These are phyloP conservation scores for Agrotis puta DNA, from an alignment of 2,888 invertebrate genomes.

Conservation along the genomic window DNA sequence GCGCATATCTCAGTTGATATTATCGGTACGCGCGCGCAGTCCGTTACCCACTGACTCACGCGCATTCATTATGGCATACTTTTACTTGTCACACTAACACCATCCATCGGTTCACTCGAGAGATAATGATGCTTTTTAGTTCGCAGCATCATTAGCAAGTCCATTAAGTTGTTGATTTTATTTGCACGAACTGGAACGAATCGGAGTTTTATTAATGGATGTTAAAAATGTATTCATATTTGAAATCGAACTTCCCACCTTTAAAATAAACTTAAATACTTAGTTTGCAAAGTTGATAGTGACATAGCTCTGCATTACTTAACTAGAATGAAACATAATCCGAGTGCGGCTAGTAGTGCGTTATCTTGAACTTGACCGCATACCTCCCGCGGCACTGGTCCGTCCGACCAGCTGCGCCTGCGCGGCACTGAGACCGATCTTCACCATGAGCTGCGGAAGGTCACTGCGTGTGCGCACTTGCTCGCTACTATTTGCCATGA, in stretches of 20 bases:
- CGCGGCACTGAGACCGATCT: constrained; percentile 15
- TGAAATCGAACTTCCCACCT: background rate
- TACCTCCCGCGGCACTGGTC: background rate
- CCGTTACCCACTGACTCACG: constrained; percentile 57
- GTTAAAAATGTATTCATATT: constrained; percentile 8
- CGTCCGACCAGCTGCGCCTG: constrained; percentile 20
- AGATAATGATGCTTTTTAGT: constrained; percentile 30
- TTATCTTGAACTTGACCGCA: constrained; percentile 64
- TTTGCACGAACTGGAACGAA: constrained; percentile 21
- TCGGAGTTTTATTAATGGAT: constrained; percentile 1
- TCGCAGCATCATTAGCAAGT: constrained; percentile 3
- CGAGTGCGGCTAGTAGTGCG: constrained; percentile 25
- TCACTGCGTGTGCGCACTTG: constrained; percentile 4
- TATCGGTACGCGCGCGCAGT: constrained; percentile 45
- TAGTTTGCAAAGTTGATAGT: background rate
- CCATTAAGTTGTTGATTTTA: constrained; percentile 27
- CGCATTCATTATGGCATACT: constrained; percentile 64
- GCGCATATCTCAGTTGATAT: constrained; percentile 57
- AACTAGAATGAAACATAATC: constrained; percentile 34
- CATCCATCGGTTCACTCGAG: constrained; percentile 43
- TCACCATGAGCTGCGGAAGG: constrained; percentile 45
- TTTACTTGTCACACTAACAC: constrained; percentile 66
- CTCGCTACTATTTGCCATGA: constrained; percentile 4
- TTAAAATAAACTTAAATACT: background rate
- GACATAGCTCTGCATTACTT: constrained; percentile 13